A percentile compares a stretch with the other conserved stretches of the same genome.
These are phyloP conservation scores for Physella acuta DNA, from an alignment of 1,140 invertebrate species.

Conservation along the genomic window DNA sequence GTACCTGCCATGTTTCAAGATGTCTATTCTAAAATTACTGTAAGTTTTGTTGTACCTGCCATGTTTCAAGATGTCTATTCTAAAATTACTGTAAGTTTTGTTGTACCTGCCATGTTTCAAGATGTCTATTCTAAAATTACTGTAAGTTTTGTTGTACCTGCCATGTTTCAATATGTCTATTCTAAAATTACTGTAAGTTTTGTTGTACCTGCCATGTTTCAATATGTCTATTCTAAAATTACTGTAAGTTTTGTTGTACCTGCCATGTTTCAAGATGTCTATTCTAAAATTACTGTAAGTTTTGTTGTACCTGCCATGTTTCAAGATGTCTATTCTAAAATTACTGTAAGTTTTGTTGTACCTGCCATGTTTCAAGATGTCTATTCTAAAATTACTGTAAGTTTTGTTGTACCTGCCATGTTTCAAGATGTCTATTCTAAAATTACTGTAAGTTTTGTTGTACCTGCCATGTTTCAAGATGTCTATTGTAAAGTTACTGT, in stretches of 20 bases:
- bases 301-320: conserved; percentile 96
- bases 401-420: conserved; percentile 90
- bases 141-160: conserved; percentile 67
- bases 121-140: conserved; percentile 80
- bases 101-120: conserved; percentile 89
- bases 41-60: conserved; percentile 81
- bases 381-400: conserved; percentile 69
- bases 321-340: conserved; percentile 83
- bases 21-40: conserved; percentile 75
- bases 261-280: conserved; percentile 95
- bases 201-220: conserved; percentile 96
- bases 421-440: conserved; percentile 89
- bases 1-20: conserved; percentile 98
- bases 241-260: conserved; percentile 77
- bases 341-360: conserved; percentile 72
- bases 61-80: conserved; percentile 96
- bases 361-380: conserved; percentile 96
- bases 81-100: conserved; percentile 60
- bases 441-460: conserved; percentile 51
- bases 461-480: conserved; percentile 95
- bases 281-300: conserved; percentile 66
- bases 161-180: conserved; percentile 96
- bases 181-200: conserved; percentile 65
- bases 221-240: conserved; percentile 81
- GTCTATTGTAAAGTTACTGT: conserved; percentile 74